Conservation (phyloP, 1,140 invertebrate genomes). For the Drosophila tani region DNA sequence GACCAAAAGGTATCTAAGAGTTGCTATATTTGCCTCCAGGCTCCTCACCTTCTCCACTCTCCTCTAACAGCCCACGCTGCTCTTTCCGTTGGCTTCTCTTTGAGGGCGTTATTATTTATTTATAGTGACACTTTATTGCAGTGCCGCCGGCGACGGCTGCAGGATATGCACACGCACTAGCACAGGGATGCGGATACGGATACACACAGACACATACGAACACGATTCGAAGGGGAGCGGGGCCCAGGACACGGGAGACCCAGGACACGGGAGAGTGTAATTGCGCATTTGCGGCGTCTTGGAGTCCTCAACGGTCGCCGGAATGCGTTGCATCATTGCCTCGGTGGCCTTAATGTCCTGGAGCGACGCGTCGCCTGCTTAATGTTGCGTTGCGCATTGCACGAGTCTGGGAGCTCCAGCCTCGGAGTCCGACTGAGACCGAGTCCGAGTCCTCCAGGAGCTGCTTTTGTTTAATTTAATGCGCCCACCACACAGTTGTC, state of each 20-base stretch:
- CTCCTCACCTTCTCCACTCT: background rate
- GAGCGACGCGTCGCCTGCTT: constrained; percentile 71
- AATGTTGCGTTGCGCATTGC: constrained; percentile 81
- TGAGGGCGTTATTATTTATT: constrained; percentile 83
- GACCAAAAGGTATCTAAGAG: constrained; percentile 4
- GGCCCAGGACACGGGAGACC: constrained; percentile 10
- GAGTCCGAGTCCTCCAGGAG: constrained; percentile 39
- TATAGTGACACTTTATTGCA: constrained; percentile 83
- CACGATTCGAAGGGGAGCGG: constrained; percentile 1
- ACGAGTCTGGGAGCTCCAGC: constrained; percentile 45
- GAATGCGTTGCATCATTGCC: constrained; percentile 81
- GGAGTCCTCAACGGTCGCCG: constrained; percentile 51
- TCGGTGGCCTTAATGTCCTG: constrained; percentile 78
- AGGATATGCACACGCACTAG: constrained; percentile 67
- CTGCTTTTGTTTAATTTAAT: constrained; percentile 73
- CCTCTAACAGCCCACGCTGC: background rate
- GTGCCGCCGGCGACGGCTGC: constrained; percentile 60
- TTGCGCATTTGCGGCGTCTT: constrained; percentile 81
- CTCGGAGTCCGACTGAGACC: constrained; percentile 20
- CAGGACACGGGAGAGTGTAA: constrained; percentile 72
- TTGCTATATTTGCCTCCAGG: background rate
- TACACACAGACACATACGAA: constrained; percentile 8
- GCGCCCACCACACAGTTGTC: constrained; percentile 69
- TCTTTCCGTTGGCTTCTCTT: constrained; percentile 36
- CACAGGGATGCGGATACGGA: constrained; percentile 22